Percentiles rank a stretch among this genome's conserved stretches.
Conservation (phyloP, 1,140 invertebrate genomes). For the Brachionus rotundiformis region DNA sequence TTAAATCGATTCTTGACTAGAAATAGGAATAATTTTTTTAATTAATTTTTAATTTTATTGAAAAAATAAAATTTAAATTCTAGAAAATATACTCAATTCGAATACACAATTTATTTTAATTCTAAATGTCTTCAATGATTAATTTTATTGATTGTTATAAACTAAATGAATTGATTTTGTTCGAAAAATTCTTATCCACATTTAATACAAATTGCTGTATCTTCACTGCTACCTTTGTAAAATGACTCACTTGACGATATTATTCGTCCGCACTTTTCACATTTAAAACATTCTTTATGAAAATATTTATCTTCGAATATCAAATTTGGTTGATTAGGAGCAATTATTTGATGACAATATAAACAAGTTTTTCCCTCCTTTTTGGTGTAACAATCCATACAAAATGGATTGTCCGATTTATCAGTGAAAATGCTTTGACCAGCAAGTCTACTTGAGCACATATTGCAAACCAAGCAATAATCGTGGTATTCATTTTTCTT, state of each 20-base stretch:
- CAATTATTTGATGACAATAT: background rate
- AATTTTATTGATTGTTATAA: background rate
- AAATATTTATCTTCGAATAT: constrained; percentile 44
- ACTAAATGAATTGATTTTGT: background rate
- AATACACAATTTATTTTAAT: background rate
- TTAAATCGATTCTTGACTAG: too few species aligned
- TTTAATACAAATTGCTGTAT: background rate
- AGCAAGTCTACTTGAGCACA: constrained; percentile 1
- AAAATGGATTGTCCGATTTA: background rate
- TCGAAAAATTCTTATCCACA: background rate
- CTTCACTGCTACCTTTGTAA: constrained; percentile 14
- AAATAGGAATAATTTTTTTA: too few species aligned
- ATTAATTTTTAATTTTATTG: background rate
- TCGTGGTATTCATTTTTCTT: constrained; percentile 40
- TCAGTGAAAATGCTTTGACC: constrained; percentile 38
- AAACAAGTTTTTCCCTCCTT: constrained; percentile 45
- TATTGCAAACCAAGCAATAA: constrained; percentile 33
- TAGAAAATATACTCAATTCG: background rate
- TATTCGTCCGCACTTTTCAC: background rate
- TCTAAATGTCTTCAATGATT: background rate
- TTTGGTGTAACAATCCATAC: constrained; percentile 7
- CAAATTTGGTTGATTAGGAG: constrained; percentile 41
- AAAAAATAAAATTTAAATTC: constrained; percentile 21
- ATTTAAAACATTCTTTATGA: constrained; percentile 47
- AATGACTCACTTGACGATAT: constrained; percentile 47